Evolutionary conservation across 2,113 vertebrate species (phyloP), one percentile per base, ranked within the genome.

Genomic region (Actenoides hombroni): DNA sequence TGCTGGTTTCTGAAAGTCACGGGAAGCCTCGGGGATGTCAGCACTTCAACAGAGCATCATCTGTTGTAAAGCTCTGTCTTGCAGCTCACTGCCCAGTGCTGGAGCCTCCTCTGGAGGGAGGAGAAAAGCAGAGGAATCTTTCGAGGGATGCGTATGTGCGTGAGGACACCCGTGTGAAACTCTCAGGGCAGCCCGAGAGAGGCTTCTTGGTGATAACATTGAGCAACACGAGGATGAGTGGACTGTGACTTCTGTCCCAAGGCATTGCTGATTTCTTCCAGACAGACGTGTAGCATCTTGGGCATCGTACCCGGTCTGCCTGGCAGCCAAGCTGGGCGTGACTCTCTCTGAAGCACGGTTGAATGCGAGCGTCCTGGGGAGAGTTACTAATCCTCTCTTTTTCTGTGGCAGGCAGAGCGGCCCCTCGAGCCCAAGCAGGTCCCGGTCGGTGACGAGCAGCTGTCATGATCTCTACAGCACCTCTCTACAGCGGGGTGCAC

Each of bases 381-480:
- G 29, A 20, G n/a, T 59, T 71, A 54, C 87, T 76, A 19, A 94
- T 9, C n/a, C 65, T 88, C 79, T 77, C 83, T 64, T 63, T 64
- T 73, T 63, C 48, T 57, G 95, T 95, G 24, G 81, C 82, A 98
- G 98, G 97, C 96, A 93, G 95, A 97, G 97, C n/a, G 94, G 95
- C 97, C 95, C 56, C 78, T 81, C 8, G 69, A 94, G 87, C 94
- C 90, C 94, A 92, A 85, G 87, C 94, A 92, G 88, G 94, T 97
- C 89, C 95, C 39, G n/a, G 88, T 90, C 26, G 78, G 97, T 90
- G 94, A 92, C 67, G 94, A 98, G 95, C 95, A 97, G 98, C 98
- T 98, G 97, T 97, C 98, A 98, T 98, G 98, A 98, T 98, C 97
- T 98, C 98, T 95, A 98, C 98, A 16, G 98, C 98, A 96, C 98